Conservation (phyloP, 2,113 vertebrate genomes). For the Grallaria varia region DNA sequence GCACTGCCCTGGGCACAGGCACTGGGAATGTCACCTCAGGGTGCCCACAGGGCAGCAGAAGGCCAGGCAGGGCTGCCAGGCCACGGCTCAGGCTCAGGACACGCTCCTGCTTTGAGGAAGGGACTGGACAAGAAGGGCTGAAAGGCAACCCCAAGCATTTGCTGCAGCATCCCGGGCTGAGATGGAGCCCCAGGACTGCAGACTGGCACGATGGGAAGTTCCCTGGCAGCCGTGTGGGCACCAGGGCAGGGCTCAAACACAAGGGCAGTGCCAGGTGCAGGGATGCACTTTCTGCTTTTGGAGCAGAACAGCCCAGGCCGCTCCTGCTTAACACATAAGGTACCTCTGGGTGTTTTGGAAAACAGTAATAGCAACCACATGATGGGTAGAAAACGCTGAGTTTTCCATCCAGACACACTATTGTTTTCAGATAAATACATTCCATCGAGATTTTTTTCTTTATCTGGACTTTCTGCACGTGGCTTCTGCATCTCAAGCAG, state of each 20-base stretch:
- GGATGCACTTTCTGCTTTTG: neutral
- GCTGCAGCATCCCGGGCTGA: neutral
- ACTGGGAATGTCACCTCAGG: neutral
- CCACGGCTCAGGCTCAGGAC: neutral
- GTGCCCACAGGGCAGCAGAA: neutral
- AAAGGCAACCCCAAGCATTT: neutral
- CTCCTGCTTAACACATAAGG: neutral
- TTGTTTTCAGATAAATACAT: conserved; percentile 60
- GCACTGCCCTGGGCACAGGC: too few relatives aligned
- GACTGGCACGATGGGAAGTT: neutral
- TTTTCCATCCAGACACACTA: conserved; percentile 42
- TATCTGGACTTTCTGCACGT: neutral
- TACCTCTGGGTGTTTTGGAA: conserved; percentile 60
- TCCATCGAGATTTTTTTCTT: neutral
- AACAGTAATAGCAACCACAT: conserved; percentile 54
- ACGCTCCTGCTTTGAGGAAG: neutral
- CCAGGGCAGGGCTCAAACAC: neutral
- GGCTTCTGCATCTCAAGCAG: neutral
- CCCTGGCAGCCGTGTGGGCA: neutral
- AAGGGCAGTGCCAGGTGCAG: neutral
- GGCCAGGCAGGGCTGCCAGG: neutral
- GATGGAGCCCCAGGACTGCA: neutral
- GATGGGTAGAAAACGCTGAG: conserved; percentile 13
- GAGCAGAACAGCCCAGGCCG: neutral
- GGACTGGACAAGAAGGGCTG: neutral